Base-by-base conservation (phyloP, 2,888 invertebrate species). In the Lissocephala sabroskyi region DNA sequence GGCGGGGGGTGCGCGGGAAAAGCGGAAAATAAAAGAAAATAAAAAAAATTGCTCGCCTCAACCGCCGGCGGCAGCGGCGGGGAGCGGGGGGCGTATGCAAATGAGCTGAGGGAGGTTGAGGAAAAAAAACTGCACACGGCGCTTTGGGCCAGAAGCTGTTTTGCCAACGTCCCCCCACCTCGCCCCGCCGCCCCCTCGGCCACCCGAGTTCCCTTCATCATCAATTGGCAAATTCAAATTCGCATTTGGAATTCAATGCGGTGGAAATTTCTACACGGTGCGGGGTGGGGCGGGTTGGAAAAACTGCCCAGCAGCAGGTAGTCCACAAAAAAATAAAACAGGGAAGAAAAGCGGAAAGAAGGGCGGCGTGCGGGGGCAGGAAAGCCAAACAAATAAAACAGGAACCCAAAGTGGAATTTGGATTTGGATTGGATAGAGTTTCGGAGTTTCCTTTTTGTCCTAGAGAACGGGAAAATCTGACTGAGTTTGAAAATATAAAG, bases 201-300 rank as follows among this genome's bases (percentile, higher is more conserved):
- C 3, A 23, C 7, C 23, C 23, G 4, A 76, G 63, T 77, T n/a
- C n/a, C n/a, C n/a, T n/a, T n/a, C n/a, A n/a, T n/a, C 74, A 68
- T 68, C 68, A 76, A 68, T 68, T 59, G 41, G 61, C 56, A 49
- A 62, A 59, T 62, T 45, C 62, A 56, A 68, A 68, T 68, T 70
- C 63, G n/a, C n/a, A n/a, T n/a, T n/a, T n/a, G n/a, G 65, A 68
- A 70, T 76, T 77, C 70, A 74, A 76, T 68, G 65, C 35, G 16
- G 16, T 3, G 14, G 6, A 35, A 35, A 35, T 32, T 13, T 26
- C 4, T 32, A 32, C 13, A 32, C n/a, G n/a, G n/a, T n/a, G n/a
- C n/a, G n/a, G n/a, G n/a, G n/a, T n/a, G n/a, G n/a, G n/a, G n/a
- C n/a, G n/a, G n/a, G n/a, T n/a, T n/a, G n/a, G n/a, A n/a, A n/a